Base-by-base conservation (phyloP, 2,888 invertebrate genomes). In the Trilocha varians region DNA sequence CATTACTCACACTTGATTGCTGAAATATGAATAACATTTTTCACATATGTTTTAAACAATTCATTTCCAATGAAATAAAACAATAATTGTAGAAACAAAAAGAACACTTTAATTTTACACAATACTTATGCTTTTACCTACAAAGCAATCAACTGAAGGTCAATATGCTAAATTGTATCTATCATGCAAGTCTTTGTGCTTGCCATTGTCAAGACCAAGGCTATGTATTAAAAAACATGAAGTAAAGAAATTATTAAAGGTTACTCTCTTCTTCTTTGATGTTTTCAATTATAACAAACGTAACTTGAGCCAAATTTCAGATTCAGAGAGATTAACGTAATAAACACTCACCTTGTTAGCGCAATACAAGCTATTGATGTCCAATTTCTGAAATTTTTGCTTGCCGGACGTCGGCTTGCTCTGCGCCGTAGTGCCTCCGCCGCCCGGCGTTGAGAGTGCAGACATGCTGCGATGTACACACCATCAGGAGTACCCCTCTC, bases 291-390 rank as follows among this genome's bases (percentile, higher is more conserved):
- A n/a, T n/a, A n/a, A n/a, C n/a, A n/a, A n/a, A n/a, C n/a, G n/a
- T n/a, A n/a, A n/a, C n/a, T n/a, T n/a, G n/a, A n/a, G n/a, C 1
- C 15, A 34, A 13, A 34, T 13, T 15, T 34, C 1, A 15, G n/a
- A 13, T 34, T 36, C 11, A 14, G 15, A 5, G 8, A 36, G 16
- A 16, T 9, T 25, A 11, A 25, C 4, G 11, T 9, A 25, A 41
- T 36, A 14, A 43, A 15, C 50, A 89, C 91, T 90, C 79, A 93
- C 93, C 87, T 90, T 91, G 84, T 92, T 93, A 72, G 90, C 91
- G 87, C 94, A 93, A 87, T 96, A 97, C 87, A 98, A 91, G 89
- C 91, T 96, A 93, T 98, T 98, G 91, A 98, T 97, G 90, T 98
- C 97, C 89, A 98, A 91, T 79, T 96, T 93, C 87, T 96, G 95